phyloP scores from a whole-genome alignment of 2,113 vertebrate species.

The Carassius gibelio region DNA sequence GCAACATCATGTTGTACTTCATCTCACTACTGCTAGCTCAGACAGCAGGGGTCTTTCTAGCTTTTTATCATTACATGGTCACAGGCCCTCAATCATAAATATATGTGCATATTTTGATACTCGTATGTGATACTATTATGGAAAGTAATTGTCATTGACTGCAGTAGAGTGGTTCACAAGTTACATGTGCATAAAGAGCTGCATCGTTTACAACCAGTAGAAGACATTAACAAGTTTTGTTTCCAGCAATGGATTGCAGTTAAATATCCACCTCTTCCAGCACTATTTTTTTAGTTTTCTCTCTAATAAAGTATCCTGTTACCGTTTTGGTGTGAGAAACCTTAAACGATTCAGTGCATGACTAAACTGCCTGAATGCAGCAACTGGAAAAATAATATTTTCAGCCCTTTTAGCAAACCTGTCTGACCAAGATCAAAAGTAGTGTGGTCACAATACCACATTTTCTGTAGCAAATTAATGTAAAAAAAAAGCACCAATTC shows the following conservation, averaged over 20 bases:
- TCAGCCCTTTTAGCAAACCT: not conserved
- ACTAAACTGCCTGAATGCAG: not conserved
- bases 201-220: not conserved
- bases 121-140: not conserved
- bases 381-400: not conserved
- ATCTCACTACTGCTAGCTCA: conserved; percentile 4
- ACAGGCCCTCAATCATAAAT: not conserved
- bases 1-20: not conserved
- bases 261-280: too few species aligned
- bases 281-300: too few species aligned
- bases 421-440: not conserved
- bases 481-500: not conserved
- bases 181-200: not conserved
- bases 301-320: too few species aligned
- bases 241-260: too few species aligned
- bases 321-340: too few species aligned
- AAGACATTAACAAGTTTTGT: too few species aligned
- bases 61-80: not conserved
- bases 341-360: too few species aligned
- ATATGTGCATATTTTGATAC: not conserved
- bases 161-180: not conserved
- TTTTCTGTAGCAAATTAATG: not conserved
- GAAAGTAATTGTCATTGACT: not conserved
- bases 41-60: not conserved
- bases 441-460: not conserved